These are phyloP conservation scores for Loxodonta africana DNA, from an alignment of 2,113 vertebrate species.

Conservation along the genomic window DNA sequence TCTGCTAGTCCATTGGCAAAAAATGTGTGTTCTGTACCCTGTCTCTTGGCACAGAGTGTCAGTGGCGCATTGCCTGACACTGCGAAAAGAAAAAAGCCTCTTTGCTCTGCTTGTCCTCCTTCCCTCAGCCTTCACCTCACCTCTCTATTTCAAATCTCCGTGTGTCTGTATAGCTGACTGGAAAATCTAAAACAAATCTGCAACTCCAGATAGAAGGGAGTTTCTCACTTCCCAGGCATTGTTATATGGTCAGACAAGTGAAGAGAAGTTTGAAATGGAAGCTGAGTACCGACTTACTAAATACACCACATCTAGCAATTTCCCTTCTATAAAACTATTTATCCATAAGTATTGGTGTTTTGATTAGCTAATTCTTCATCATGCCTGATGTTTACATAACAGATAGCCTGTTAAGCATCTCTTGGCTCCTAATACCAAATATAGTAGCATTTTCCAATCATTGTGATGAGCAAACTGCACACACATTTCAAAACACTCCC, in stretches of 20 bases:
- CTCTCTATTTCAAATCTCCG: not conserved
- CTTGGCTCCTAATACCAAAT: too few relatives aligned
- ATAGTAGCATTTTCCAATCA: not conserved
- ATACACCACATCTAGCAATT: not conserved
- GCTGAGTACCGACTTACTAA: not conserved
- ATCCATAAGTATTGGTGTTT: not conserved
- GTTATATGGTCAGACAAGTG: not conserved
- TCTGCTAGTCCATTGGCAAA: not conserved
- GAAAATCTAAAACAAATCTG: not conserved
- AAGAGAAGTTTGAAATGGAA: not conserved
- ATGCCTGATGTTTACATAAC: not conserved
- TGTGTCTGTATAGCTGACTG: not conserved
- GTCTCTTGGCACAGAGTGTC: not conserved
- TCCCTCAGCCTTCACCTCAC: accelerated
- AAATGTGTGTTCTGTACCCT: not conserved
- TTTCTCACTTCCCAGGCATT: not conserved
- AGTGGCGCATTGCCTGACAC: not conserved
- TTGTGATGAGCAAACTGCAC: not conserved
- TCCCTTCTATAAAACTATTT: not conserved
- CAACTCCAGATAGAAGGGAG: not conserved
- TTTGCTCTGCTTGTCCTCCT: not conserved
- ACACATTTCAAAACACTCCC: not conserved
- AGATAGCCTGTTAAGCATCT: not conserved
- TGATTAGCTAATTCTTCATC: not conserved
- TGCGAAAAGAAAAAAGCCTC: not conserved